Evolutionary conservation across 2,113 vertebrate genomes (phyloP).

Genomic region (Mobula hypostoma): DNA sequence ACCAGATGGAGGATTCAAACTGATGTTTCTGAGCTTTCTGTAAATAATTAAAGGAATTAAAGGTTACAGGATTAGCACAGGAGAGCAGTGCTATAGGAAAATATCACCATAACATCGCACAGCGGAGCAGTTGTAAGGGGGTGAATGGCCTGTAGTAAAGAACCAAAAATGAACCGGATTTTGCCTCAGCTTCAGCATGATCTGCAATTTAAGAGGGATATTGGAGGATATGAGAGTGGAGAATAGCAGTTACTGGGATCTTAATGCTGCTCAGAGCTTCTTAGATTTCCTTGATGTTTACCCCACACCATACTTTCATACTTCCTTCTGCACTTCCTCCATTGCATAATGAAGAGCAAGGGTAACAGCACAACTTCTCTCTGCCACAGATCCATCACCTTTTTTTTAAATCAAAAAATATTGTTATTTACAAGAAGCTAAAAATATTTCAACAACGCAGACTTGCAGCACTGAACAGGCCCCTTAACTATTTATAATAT

Average conservation of each 20-base stretch:
- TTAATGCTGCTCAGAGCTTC: neutral
- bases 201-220: neutral
- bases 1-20: neutral
- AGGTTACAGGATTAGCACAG: no score
- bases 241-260: neutral
- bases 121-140: no score
- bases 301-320: neutral
- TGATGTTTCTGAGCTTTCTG: neutral
- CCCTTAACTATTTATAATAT: neutral
- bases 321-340: neutral
- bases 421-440: neutral
- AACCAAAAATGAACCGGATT: neutral
- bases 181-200: neutral
- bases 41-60: neutral
- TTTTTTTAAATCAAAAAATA: neutral
- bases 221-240: neutral
- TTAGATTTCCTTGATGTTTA: neutral
- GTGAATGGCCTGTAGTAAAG: no score
- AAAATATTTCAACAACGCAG: conserved; percentile 8
- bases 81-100: no score
- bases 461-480: neutral
- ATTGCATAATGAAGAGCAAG: neutral
- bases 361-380: neutral
- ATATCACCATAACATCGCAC: no score
- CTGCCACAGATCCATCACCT: neutral